These are phyloP conservation scores for Champsocephalus gunnari DNA, from an alignment of 2,797 vertebrate species.

Conservation along the genomic window DNA sequence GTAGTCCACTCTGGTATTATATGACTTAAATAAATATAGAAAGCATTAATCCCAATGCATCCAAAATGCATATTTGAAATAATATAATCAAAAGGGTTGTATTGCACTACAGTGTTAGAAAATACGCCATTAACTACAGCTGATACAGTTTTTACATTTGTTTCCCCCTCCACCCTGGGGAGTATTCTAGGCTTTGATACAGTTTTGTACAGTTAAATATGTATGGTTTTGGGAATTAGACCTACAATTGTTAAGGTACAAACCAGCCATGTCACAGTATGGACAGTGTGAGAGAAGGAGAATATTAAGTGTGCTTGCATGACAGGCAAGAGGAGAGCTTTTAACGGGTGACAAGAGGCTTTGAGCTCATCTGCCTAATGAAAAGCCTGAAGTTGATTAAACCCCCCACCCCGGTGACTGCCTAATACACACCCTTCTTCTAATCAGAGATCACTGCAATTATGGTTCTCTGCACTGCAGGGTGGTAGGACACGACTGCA, in stretches of 20 bases:
- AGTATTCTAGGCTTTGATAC: background rate
- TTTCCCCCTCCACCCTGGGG: no score
- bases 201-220: background rate
- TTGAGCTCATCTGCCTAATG: constrained; percentile 48
- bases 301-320: constrained; percentile 21
- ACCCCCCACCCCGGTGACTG: constrained; percentile 19
- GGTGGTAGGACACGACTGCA: constrained; percentile 21
- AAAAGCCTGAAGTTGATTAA: constrained; percentile 53
- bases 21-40: background rate
- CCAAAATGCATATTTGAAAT: background rate
- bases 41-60: background rate
- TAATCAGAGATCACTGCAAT: constrained; percentile 62
- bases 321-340: constrained; percentile 19
- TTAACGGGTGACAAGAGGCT: constrained; percentile 28
- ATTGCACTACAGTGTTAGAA: background rate
- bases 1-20: no score
- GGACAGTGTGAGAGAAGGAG: background rate
- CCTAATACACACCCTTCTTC: constrained; percentile 15
- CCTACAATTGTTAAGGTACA: background rate
- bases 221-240: background rate
- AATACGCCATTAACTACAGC: background rate
- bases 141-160: background rate
- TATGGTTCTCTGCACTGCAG: constrained; percentile 21
- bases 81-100: background rate
- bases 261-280: background rate